Evolutionary conservation across 2,888 invertebrate genomes (phyloP).

Genomic region (Autographa gamma): DNA sequence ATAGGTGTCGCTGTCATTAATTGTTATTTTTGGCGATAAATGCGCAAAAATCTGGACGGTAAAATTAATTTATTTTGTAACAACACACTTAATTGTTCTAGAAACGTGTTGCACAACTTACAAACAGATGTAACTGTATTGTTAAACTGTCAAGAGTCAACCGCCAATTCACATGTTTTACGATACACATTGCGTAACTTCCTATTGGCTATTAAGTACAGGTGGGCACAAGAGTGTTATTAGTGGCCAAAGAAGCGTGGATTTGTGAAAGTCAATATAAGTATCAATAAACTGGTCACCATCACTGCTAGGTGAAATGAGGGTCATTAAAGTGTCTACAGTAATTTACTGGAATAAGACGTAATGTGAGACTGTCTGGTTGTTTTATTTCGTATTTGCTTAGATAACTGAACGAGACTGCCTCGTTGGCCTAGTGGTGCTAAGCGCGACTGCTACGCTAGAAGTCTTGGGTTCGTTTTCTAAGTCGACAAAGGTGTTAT

Average conservation of each 20-base stretch:
- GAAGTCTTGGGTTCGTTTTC: no score
- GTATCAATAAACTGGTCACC: slow-evolving; percentile 5
- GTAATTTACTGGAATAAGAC: slow-evolving; percentile 1
- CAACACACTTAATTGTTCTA: slow-evolving; percentile 15
- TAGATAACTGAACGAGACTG: no score
- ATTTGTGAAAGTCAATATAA: slow-evolving; percentile 10
- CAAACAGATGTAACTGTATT: slow-evolving; percentile 48
- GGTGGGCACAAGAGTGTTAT: slow-evolving; percentile 19
- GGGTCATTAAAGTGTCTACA: neutral
- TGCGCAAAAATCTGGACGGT: neutral
- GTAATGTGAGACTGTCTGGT: neutral
- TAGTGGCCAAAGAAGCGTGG: neutral
- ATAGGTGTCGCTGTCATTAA: slow-evolving; percentile 21
- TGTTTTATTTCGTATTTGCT: neutral
- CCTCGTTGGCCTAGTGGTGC: no score
- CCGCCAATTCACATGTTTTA: slow-evolving; percentile 72
- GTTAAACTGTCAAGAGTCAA: slow-evolving; percentile 58
- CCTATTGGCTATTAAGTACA: slow-evolving; percentile 46
- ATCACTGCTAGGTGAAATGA: neutral
- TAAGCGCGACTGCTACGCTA: no score
- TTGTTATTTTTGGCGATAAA: neutral
- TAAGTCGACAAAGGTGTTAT: no score
- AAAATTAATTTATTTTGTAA: no score
- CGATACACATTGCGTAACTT: slow-evolving; percentile 67
- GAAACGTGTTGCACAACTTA: slow-evolving; percentile 39